Base-by-base conservation (phyloP, 1,140 invertebrate species). In the Carposina sasakii region DNA sequence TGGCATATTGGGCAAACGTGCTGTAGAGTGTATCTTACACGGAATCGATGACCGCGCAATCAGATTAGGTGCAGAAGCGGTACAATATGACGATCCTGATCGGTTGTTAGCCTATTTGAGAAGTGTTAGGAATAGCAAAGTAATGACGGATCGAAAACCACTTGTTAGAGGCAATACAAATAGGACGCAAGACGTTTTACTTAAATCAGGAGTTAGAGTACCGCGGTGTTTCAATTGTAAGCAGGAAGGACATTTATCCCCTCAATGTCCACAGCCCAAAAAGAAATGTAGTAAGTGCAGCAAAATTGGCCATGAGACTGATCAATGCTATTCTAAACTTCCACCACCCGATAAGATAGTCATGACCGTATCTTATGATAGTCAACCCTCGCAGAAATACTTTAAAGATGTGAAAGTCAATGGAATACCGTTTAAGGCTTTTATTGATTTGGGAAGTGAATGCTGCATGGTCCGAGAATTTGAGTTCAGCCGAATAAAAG, bases 381-480 rank as follows among this genome's bases (percentile, higher is more conserved):
- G 17, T 43, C 17, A 47, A 19, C 15, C 24, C 1, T 16, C 12
- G 15, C 23, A 46, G 2, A 54, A 54, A 43, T 54, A 23, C 39
- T 34, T 28, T 39, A 54, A 54, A 42, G 2, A 9, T n/a, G 24
- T 28, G 6, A n/a, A 8, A n/a, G 21, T 54, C 1, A 36, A 54
- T 28, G 15, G 26, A 5, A 21, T 42, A 9, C n/a, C 37, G 24
- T n/a, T 42, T 3, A n/a, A 22, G 20, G 28, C 34, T n/a, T 46
- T 40, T 21, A 41, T 52, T 10, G 44, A 52, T 33, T 52, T 52
- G 5, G 52, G 52, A 3, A 54, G 52, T 24, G 28, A 48, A 22
- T 48, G 31, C n/a, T 26, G 22, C 3, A 34, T 54, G 30, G 48
- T 54, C 17, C 48, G 30, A 15, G 13, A 4, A 5, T 16, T 36